phyloP scores from a whole-genome alignment of 2,113 vertebrate genomes.

The Plestiodon gilberti region DNA sequence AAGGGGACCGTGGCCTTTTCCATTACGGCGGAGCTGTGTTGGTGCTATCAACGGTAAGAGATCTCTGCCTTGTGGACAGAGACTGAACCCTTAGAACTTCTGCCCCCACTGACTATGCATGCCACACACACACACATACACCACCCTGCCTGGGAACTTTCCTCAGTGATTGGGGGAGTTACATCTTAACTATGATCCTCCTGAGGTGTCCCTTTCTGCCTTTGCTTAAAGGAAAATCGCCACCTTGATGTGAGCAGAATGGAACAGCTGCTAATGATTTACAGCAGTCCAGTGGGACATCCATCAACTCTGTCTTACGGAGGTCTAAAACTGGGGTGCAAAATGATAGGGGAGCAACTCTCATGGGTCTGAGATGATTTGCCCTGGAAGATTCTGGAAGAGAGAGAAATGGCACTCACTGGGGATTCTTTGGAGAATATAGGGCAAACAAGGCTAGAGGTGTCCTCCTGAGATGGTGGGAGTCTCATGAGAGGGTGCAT shows the following conservation, averaged over 20 bases:
- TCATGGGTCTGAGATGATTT: background rate
- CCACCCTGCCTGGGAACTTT: too few species aligned
- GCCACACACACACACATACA: background rate
- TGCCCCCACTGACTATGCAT: background rate
- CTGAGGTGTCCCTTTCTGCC: background rate
- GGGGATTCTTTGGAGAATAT: background rate
- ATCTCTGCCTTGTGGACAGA: background rate
- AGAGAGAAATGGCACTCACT: background rate
- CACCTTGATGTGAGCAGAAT: too few species aligned
- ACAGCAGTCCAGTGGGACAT: background rate
- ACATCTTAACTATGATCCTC: background rate
- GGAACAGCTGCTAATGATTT: background rate
- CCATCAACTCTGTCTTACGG: background rate
- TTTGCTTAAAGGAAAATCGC: background rate
- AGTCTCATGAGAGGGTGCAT: too few species aligned
- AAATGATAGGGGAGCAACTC: background rate
- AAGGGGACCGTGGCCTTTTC: slow-evolving; percentile 6
- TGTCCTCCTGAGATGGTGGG: background rate
- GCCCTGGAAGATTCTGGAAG: background rate
- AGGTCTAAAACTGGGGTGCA: background rate
- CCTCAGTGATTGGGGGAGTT: background rate
- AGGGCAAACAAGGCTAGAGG: background rate
- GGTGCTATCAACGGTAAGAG: slow-evolving; percentile 16
- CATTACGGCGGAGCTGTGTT: background rate
- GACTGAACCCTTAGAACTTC: background rate